Conservation (phyloP, 1,140 invertebrate species). For the Brachionus koreanus region DNA sequence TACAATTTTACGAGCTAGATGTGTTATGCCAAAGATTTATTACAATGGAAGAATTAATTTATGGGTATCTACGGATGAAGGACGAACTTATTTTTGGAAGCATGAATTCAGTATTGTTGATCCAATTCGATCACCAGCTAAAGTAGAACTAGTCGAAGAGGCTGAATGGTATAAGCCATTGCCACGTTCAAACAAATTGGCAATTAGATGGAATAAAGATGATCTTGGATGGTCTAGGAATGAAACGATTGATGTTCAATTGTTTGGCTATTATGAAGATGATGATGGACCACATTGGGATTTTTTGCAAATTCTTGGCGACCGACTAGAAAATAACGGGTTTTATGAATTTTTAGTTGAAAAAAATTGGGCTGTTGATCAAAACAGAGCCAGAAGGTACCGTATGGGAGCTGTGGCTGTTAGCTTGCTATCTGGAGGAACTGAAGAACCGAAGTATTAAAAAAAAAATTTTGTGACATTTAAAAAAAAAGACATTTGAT, state of each 20-base stretch:
- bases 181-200: background rate
- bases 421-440: slow-evolving; percentile 25
- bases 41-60: slow-evolving; percentile 42
- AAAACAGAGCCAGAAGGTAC: slow-evolving; percentile 38
- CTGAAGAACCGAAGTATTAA: slow-evolving; percentile 37
- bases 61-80: slow-evolving; percentile 35
- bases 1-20: slow-evolving; percentile 35
- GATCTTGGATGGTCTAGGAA: slow-evolving; percentile 38
- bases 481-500: no score
- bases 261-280: slow-evolving; percentile 44
- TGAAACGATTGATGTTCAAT: slow-evolving; percentile 41
- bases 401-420: slow-evolving; percentile 43
- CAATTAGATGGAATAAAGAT: slow-evolving; percentile 43
- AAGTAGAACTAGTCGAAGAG: slow-evolving; percentile 6
- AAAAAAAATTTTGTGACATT: background rate
- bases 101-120: slow-evolving; percentile 36
- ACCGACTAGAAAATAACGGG: slow-evolving; percentile 7
- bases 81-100: slow-evolving; percentile 42
- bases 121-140: slow-evolving; percentile 9
- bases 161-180: slow-evolving; percentile 34
- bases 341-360: slow-evolving; percentile 37
- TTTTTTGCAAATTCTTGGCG: slow-evolving; percentile 32
- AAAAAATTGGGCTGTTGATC: slow-evolving; percentile 41
- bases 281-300: slow-evolving; percentile 42
- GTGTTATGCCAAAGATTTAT: slow-evolving; percentile 35